Evolutionary conservation across 1,140 invertebrate genomes (phyloP), one percentile per base, ranked within the genome.

Genomic region (Orchestia grillus): DNA sequence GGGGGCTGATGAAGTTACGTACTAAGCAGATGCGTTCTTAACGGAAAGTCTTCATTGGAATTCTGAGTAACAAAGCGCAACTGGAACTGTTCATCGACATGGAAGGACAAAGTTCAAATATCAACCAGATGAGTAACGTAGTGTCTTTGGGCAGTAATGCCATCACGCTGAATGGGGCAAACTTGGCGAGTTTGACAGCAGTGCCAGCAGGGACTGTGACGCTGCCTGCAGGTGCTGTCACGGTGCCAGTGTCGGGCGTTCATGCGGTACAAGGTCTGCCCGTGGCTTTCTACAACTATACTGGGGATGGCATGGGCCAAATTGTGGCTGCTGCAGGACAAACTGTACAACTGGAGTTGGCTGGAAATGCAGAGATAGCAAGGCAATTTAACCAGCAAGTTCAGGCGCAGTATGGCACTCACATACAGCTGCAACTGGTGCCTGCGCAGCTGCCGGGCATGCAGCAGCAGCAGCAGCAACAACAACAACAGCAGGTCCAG

Each of bases 301-400:
- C 91, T 57, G 96, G 96, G n/a, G 96, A 97, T 40, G 95, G 57
- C 87, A 95, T 97, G 57, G 96, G 96, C 42, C 96, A 97, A 44
- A 45, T 97, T 36, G 96, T 97, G 45, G 96, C 96, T 47, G 95
- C 96, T 41, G 96, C 96, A 96, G 96, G 96, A 36, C 96, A 96
- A 87, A 96, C 96, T 44, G 96, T 97, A 16, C 96, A 96, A 43
- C 96, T 97, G 41, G 96, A 97, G 88, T 95, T 97, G 41, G 96
- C 92, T 47, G 92, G 96, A 23, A 97, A 96, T 95, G 95, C 96
- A n/a, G 96, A 97, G 45, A 96, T 97, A 91, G 96, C 96, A 44
- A 96, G 96, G 3, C 96, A 97, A 95, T 96, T 97, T 87, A 97
- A 97, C 62, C 96, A 97, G 96, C 96, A 97, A 92, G 96, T 97